Evolutionary conservation across 2,888 invertebrate genomes (phyloP).

Genomic region (Lagria hirta): DNA sequence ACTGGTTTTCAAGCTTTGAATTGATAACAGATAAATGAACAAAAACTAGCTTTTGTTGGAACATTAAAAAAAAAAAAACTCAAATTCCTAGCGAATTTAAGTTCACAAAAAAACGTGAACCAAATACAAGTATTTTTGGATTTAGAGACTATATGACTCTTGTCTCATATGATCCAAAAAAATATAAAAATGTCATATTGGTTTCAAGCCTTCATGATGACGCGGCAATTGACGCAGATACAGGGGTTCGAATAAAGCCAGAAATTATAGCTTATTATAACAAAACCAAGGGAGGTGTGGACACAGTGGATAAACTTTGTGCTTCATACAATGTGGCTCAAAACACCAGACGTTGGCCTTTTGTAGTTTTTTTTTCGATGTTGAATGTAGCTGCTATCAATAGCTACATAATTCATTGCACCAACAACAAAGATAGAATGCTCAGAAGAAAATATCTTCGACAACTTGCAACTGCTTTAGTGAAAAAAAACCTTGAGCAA

Average conservation of each 20-base stretch:
- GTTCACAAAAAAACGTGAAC: too few species aligned
- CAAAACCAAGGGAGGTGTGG: conserved; percentile 4
- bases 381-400: conserved; percentile 6
- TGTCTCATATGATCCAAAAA: conserved; percentile 2
- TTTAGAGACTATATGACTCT: not conserved
- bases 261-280: conserved; percentile 4
- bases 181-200: not conserved
- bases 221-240: not conserved
- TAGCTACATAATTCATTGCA: not conserved
- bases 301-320: not conserved
- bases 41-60: too few species aligned
- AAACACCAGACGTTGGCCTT: conserved; percentile 2
- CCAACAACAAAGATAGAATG: too few species aligned
- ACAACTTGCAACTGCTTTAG: too few species aligned
- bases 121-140: too few species aligned
- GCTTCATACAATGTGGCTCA: not conserved
- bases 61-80: too few species aligned
- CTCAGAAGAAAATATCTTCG: too few species aligned
- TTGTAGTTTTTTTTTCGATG: conserved; percentile 1
- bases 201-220: not conserved
- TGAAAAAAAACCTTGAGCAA: too few species aligned
- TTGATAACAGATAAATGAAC: not conserved
- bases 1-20: conserved; percentile 1
- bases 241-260: conserved; percentile 1
- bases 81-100: too few species aligned